Conservation (phyloP, 2,797 vertebrate genomes). For the Gallinago nigripennis region DNA sequence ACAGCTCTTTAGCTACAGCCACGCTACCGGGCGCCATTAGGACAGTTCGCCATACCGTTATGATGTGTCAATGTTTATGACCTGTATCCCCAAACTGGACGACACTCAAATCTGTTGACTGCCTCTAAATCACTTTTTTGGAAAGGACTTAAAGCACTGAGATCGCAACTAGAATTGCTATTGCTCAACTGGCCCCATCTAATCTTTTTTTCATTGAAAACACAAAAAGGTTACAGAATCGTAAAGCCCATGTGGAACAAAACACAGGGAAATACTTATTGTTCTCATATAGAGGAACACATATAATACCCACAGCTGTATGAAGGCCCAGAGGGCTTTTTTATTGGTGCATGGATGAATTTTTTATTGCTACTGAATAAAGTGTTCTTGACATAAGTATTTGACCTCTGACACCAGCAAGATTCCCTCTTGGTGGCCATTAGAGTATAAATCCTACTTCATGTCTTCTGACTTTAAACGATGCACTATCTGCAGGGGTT, state of each 20-base stretch:
- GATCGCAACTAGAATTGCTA: slow-evolving; percentile 11
- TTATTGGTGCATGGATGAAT: slow-evolving; percentile 27
- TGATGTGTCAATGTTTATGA: slow-evolving; percentile 64
- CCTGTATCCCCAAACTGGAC: slow-evolving; percentile 37
- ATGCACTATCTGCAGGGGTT: neutral
- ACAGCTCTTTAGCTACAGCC: slow-evolving; percentile 44
- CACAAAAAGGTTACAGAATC: slow-evolving; percentile 24
- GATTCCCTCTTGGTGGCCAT: slow-evolving; percentile 51
- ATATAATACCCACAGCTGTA: neutral
- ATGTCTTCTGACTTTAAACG: neutral
- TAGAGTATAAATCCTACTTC: slow-evolving; percentile 40
- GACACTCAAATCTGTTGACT: slow-evolving; percentile 56
- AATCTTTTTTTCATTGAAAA: slow-evolving; percentile 62
- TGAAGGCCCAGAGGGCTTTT: slow-evolving; percentile 17
- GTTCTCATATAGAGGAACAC: slow-evolving; percentile 43
- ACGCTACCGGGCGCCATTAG: slow-evolving; percentile 27
- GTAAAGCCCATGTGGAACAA: slow-evolving; percentile 33
- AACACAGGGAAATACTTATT: slow-evolving; percentile 50
- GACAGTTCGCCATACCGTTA: neutral
- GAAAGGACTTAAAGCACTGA: slow-evolving; percentile 38
- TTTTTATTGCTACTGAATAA: slow-evolving; percentile 71
- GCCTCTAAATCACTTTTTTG: slow-evolving; percentile 58
- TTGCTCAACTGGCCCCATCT: slow-evolving; percentile 39
- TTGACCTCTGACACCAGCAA: slow-evolving; percentile 51
- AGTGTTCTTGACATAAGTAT: slow-evolving; percentile 62